Evolutionary conservation across 1,140 invertebrate species (phyloP), one percentile per base, ranked within the genome.

Genomic region (Apis dorsata): DNA sequence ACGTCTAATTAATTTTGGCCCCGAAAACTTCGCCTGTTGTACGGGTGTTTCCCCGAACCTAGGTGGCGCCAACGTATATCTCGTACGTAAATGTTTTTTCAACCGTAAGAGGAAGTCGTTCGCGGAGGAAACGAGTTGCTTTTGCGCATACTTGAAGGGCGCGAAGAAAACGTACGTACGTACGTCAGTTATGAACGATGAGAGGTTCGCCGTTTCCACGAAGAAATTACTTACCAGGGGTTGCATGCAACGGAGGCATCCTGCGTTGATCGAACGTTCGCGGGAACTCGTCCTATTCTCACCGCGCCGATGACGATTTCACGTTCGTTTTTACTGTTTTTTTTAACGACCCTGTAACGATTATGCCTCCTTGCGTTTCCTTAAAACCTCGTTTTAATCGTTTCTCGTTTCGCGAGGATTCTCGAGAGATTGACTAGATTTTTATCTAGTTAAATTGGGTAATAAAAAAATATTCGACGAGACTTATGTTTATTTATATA

Each of bases 201-300:
- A 15, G 70, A 34, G 49, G 55, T 2, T 28, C 51, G 28, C 53
- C 57, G 62, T 66, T 86, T 83, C 84, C 62, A 69, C 68, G 85
- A 86, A 86, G 74, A 66, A 86, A 86, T 86, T 83, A 77, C 75
- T 78, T 69, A 68, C 4, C 5, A 7, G 60, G 53, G 72, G 78
- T 86, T 70, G 84, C 77, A 80, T 68, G 65, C 65, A 68, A 44
- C 34, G 34, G 17, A 19, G 17, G 19, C 65, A 17, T 10, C 59
- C 71, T n/a, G 13, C 49, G 68, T 17, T 49, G 73, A 68, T 55
- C 68, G 51, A 65, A 21, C 15, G 19, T 68, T 85, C 60, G 21
- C 21, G 66, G 55, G 81, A 85, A 44, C 59, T 24, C 53, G 19
- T n/a, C 53, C 71, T 80, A 74, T 80, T 84, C 28, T 44, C 34